A percentile compares a stretch with the other conserved stretches of the same genome.
Conservation (phyloP, 1,140 invertebrate species). For the Heterodera schachtii region DNA sequence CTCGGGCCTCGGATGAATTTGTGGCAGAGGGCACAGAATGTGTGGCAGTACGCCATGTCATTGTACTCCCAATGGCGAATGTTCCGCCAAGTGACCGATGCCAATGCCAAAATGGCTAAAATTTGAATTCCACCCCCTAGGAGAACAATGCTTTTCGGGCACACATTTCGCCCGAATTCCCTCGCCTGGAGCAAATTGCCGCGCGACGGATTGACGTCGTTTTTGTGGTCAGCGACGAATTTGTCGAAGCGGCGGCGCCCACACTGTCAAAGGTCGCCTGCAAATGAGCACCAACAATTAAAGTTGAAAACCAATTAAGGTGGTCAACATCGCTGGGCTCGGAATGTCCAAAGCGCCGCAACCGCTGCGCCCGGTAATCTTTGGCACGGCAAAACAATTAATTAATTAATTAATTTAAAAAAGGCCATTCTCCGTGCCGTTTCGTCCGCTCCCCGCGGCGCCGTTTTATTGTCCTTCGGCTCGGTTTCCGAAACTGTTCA, state of each 20-base stretch:
- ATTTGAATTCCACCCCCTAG: conserved; percentile 21
- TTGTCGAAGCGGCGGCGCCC: conserved; percentile 45
- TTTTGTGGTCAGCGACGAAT: conserved; percentile 45
- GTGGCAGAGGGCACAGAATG: conserved; percentile 31
- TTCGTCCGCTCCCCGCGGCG: conserved; percentile 32
- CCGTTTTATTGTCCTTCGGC: conserved; percentile 43
- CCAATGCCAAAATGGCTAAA: conserved; percentile 6
- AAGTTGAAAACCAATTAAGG: conserved; percentile 25
- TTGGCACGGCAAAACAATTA: background rate
- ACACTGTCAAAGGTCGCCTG: conserved; percentile 32
- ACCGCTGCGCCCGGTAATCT: background rate
- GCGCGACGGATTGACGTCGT: conserved; percentile 28
- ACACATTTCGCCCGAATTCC: conserved; percentile 43
- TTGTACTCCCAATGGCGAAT: conserved; percentile 1
- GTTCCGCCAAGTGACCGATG: background rate
- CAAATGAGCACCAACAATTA: background rate
- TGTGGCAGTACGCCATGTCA: conserved; percentile 25
- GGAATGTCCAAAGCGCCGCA: conserved; percentile 26
- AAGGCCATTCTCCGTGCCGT: conserved; percentile 35
- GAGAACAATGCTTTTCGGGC: conserved; percentile 41
- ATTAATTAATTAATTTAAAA: background rate
- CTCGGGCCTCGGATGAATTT: conserved; percentile 44
- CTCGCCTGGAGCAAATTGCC: conserved; percentile 31
- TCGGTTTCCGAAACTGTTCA: conserved; percentile 36
- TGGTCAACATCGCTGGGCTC: conserved; percentile 28